Conservation (phyloP, 2,888 invertebrate genomes). For the Polyommatus iphigenia region DNA sequence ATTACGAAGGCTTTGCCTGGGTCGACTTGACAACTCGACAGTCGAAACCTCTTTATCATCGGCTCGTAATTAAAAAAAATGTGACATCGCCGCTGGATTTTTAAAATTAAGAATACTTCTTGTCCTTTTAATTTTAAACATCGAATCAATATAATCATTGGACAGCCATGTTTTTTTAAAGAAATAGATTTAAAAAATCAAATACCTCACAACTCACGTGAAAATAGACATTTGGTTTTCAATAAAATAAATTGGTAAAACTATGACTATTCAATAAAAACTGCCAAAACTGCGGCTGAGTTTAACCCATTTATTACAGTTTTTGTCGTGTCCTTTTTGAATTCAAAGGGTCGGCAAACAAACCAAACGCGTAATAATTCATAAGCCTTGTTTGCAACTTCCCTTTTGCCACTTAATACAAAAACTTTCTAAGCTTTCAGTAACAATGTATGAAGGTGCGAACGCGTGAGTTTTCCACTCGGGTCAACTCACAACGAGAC, state of each 20-base stretch:
- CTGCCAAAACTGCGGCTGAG: neutral
- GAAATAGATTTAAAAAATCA: too few species aligned
- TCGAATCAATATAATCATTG: too few species aligned
- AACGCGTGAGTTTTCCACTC: neutral
- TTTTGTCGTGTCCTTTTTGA: neutral
- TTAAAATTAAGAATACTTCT: too few species aligned
- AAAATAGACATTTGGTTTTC: too few species aligned
- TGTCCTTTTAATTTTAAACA: too few species aligned
- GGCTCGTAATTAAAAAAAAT: neutral
- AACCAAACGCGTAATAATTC: slow-evolving; percentile 5
- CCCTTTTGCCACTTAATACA: slow-evolving; percentile 5
- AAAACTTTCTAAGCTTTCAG: slow-evolving; percentile 14
- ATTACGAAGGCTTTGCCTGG: neutral
- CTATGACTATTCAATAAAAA: neutral
- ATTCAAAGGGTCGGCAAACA: neutral
- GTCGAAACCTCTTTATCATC: neutral
- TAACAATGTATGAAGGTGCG: neutral
- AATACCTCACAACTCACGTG: too few species aligned
- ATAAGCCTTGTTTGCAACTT: slow-evolving; percentile 16
- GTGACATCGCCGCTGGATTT: too few species aligned
- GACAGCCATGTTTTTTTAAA: too few species aligned
- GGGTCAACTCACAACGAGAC: neutral
- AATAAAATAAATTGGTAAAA: neutral
- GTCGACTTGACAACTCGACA: neutral
- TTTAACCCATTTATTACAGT: neutral